A percentile compares a stretch with the other conserved stretches of the same genome.
These are phyloP conservation scores for Pachypeltis micranthus DNA, from an alignment of 1,140 invertebrate species.

Conservation along the genomic window DNA sequence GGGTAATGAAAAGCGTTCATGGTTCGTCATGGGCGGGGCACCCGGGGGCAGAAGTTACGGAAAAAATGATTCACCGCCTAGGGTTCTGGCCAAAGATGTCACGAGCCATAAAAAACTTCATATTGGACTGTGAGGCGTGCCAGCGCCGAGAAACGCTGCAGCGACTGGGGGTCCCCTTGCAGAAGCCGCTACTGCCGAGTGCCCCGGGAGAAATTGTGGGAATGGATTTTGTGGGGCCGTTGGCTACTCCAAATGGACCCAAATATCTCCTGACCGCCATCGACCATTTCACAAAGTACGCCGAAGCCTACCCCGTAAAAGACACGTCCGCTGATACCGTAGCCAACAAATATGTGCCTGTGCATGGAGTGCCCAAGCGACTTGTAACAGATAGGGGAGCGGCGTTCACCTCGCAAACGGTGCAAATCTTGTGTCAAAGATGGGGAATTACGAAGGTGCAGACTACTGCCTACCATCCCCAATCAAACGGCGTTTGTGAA, in stretches of 20 bases:
- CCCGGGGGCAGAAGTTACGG: background rate
- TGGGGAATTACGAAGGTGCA: slow-evolving; percentile 29
- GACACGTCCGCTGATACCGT: background rate
- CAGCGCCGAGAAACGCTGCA: background rate
- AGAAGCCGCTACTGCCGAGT: background rate
- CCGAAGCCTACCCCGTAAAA: slow-evolving; percentile 17
- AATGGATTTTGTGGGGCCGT: background rate
- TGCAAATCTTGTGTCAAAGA: slow-evolving; percentile 26
- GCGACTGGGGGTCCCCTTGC: background rate
- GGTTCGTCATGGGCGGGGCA: background rate
- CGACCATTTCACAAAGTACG: slow-evolving; percentile 22
- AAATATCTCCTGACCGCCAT: background rate
- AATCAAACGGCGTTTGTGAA: background rate
- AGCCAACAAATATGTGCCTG: slow-evolving; percentile 17
- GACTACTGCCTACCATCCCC: slow-evolving; percentile 20
- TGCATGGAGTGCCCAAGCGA: slow-evolving; percentile 29
- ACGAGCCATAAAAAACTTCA: background rate
- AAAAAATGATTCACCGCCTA: background rate
- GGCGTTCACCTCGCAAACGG: slow-evolving; percentile 27
- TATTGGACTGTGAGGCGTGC: background rate
- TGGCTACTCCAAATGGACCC: background rate
- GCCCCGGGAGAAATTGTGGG: background rate
- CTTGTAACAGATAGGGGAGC: slow-evolving; percentile 30
- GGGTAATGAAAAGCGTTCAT: background rate
- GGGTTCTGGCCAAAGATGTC: background rate